phyloP scores from a whole-genome alignment of 92 coral and sea anemone species.

The Porites divaricata region DNA sequence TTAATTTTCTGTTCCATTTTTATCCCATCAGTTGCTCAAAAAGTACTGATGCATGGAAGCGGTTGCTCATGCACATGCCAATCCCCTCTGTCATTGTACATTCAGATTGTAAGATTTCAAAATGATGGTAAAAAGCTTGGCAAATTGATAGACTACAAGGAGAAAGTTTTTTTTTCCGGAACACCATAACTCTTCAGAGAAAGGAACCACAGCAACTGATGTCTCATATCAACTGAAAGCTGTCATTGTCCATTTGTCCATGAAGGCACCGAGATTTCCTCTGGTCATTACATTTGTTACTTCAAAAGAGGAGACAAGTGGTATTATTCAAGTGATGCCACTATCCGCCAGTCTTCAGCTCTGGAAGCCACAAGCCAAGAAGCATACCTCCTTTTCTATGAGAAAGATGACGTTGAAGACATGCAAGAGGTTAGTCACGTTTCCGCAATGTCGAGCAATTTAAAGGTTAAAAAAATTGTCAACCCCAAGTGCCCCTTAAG shows the following conservation, averaged over 20 bases:
- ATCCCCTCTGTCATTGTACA: no score
- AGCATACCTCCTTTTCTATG: conserved; percentile 41
- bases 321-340: conserved; percentile 39
- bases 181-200: no score
- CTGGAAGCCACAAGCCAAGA: conserved; percentile 43
- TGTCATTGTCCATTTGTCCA: conserved; percentile 51
- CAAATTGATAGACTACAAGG: no score
- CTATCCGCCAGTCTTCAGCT: conserved; percentile 24
- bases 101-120: no score
- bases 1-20: no score
- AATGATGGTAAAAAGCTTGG: no score
- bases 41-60: no score
- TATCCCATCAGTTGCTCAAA: no score
- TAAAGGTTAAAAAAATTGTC: conserved; percentile 4
- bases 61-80: no score
- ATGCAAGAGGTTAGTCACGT: conserved; percentile 16
- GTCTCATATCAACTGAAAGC: conserved; percentile 24
- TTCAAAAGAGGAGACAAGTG: conserved; percentile 41
- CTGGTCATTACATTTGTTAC: conserved; percentile 42
- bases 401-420: conserved; percentile 20
- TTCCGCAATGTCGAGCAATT: conserved; percentile 10
- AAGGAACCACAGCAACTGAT: conserved; percentile 4
- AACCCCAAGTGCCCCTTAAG: conserved; percentile 26
- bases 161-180: no score
- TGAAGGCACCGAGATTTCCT: conserved; percentile 27